Evolutionary conservation across 2,113 vertebrate genomes (phyloP), one percentile per base, ranked within the genome.

Genomic region (Chlorodrepanis virens): DNA sequence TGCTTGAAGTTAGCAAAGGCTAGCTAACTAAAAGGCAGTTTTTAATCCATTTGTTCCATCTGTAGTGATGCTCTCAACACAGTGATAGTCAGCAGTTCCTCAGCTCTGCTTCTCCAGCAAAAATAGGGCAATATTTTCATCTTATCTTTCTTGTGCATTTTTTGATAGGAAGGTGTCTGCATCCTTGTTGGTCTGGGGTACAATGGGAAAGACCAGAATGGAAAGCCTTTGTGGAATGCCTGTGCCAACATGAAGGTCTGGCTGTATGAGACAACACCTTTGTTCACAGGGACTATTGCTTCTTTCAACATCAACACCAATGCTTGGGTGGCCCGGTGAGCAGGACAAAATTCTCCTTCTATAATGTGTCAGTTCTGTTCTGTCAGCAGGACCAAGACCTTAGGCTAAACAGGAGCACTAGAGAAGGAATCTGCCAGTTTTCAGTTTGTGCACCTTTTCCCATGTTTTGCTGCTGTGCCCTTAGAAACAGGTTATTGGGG

Each of bases 291-390:
- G 87, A 99, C 99, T 81, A 99, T 99, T 33, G 92, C 97, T 29
- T 99, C 99, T 23, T 99, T 99, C 98, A 99, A 99, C 98, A 99
- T 98, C 96, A 99, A 99, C 97, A 99, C 99, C 49, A 99, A 99
- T 3, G 98, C 98, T 44, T 99, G 99, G 99, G 98, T 98, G 54
- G 98, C 99, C 81, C 99, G 99, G 99, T 99, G 60, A 98, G 98
- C 96, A 56, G 25, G n/a, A 39, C 22, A 45, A 9, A 63, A 47
- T 39, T 67, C 47, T 57, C 21, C 12, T 80, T 83, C 75, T 65
- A 0, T 22, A 45, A 37, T 1, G 14, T 31, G 5, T 37, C 10
- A 2, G 40, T 87, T 78, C 33, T 37, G 17, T 77, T 59, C 39
- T 49, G 42, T 39, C 19, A 39, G 42, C 28, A 77, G 53, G 60